Percentiles rank a stretch among this genome's conserved stretches.
Conservation (phyloP, 2,797 vertebrate genomes). For the Coregonus sp. region DNA sequence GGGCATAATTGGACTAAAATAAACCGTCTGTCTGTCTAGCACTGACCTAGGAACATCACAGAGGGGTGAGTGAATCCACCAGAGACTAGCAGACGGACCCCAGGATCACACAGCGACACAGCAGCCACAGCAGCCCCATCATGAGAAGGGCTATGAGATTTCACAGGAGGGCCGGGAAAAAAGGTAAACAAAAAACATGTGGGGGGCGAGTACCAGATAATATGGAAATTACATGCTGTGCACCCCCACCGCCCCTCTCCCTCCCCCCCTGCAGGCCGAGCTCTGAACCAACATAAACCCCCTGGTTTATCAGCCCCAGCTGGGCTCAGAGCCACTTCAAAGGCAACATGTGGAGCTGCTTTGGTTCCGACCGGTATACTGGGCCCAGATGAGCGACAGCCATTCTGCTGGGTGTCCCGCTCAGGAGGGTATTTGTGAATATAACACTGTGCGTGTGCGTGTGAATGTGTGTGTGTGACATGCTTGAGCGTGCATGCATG, state of each 20-base stretch:
- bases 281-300: slow-evolving; percentile 62
- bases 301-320: slow-evolving; percentile 80
- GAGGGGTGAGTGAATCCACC: not conserved
- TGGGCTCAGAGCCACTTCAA: slow-evolving; percentile 87
- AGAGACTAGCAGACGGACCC: not conserved
- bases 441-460: not conserved
- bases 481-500: too few relatives aligned
- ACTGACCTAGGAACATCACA: not conserved
- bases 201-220: slow-evolving; percentile 72
- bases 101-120: not conserved
- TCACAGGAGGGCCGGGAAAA: slow-evolving; percentile 81
- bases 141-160: slow-evolving; percentile 64
- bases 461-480: not conserved
- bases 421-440: slow-evolving; percentile 12
- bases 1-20: too few relatives aligned
- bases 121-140: slow-evolving; percentile 38
- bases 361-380: slow-evolving; percentile 87
- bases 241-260: not conserved
- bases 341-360: slow-evolving; percentile 85
- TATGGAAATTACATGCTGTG: slow-evolving; percentile 85
- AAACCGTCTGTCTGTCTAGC: not conserved
- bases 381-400: slow-evolving; percentile 85
- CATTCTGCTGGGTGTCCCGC: slow-evolving; percentile 28
- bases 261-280: slow-evolving; percentile 9
- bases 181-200: slow-evolving; percentile 84